Conservation (phyloP, 2,797 vertebrate genomes). For the Rhinogobio ventralis region DNA sequence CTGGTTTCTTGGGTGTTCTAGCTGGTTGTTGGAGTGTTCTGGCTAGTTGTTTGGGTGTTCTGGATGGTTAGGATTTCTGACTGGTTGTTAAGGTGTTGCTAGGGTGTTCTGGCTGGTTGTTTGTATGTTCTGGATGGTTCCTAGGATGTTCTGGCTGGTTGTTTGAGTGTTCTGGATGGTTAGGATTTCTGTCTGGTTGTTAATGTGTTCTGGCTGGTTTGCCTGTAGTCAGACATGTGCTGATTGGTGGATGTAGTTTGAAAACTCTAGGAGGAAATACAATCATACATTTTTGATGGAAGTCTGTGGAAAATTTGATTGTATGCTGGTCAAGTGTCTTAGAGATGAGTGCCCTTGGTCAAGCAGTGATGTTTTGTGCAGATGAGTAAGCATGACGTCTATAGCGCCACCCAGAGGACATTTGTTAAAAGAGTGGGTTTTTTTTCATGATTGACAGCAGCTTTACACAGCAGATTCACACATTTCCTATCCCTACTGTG, state of each 20-base stretch:
- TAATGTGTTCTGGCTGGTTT: neutral
- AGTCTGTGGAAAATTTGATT: neutral
- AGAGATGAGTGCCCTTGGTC: neutral
- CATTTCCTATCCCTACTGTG: slow-evolving; percentile 15
- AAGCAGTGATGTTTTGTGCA: neutral
- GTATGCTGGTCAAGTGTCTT: neutral
- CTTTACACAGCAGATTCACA: neutral
- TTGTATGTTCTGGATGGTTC: neutral
- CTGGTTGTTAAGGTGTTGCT: neutral
- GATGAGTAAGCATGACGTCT: neutral
- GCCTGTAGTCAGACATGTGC: neutral
- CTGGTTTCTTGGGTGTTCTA: neutral
- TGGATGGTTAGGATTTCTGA: neutral
- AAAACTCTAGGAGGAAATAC: neutral
- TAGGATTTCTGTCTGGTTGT: no score
- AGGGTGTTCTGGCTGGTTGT: neutral
- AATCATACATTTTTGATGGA: neutral
- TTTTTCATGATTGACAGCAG: slow-evolving; percentile 12
- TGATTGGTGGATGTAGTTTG: neutral
- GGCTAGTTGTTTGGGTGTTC: neutral
- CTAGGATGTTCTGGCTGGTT: neutral
- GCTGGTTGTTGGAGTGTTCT: no score
- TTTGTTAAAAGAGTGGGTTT: neutral
- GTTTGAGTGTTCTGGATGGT: neutral
- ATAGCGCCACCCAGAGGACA: neutral